Evolutionary conservation across 2,888 invertebrate genomes (phyloP), one percentile per base, ranked within the genome.

Genomic region (Nowickia ferox): DNA sequence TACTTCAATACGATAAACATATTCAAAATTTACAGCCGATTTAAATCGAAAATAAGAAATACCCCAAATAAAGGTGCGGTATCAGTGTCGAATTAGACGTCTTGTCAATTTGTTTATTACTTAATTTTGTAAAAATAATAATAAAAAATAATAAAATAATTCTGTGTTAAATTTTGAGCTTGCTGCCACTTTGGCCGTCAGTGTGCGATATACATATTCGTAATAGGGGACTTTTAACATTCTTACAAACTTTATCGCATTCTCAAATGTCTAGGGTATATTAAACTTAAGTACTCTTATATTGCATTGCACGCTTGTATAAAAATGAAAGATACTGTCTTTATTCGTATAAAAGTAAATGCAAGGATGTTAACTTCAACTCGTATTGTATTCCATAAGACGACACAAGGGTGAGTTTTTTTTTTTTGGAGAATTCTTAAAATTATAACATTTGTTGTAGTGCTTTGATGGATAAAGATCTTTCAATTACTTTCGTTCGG

Each of bases 231-330:
- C 65, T 66, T 15, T 53, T 66, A 17, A 19, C 13, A 57, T 55
- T 38, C 51, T 59, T 66, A 38, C 38, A 72, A 72, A 51, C 3
- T 74, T 66, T 81, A 53, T 75, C 51, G 44, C 48, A 40, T 46
- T 38, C 42, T 68, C 10, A 61, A 53, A 51, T 68, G 59, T 61
- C 81, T 53, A 81, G 66, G 46, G 74, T 68, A 68, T 71, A 79
- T 71, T 71, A 79, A 71, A 71, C 44, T 79, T 69, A 69, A 61
- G 78, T 69, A 44, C 59, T 30, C n/a, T 78, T 63, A 63, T 55
- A 53, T 63, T 40, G 48, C 40, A 17, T 57, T 66, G 38, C 48
- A 48, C 15, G 22, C 46, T 6, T 40, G 51, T 59, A 59, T 48
- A 66, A 57, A 48, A 57, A 57, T 46, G 46, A n/a, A 19, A 57